Evolutionary conservation across 2,888 invertebrate species (phyloP).

Genomic region (Druceiella hillmani): DNA sequence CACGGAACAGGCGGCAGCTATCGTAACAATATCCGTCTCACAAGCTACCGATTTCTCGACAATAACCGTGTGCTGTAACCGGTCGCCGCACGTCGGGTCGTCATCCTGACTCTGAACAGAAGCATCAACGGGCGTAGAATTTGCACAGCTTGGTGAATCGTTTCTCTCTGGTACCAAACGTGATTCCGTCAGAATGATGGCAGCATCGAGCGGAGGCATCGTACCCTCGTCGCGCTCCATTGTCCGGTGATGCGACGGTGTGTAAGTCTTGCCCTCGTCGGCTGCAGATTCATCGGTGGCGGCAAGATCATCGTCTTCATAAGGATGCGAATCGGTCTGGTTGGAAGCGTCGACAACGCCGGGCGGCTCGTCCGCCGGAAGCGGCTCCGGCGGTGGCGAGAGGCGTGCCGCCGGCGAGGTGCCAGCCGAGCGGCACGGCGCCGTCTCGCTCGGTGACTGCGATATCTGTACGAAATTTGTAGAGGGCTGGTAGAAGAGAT

Average conservation of each 20-base stretch:
- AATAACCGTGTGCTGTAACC: no score
- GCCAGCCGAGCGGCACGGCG: conserved; percentile 49
- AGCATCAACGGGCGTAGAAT: conserved; percentile 20
- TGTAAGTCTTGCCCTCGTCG: conserved; percentile 44
- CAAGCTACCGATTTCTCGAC: no score
- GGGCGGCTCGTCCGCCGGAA: conserved; percentile 45
- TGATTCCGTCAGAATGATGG: no score
- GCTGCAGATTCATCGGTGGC: no score
- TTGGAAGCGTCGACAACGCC: conserved; percentile 72
- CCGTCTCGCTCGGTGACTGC: conserved; percentile 32
- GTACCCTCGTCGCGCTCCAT: no score
- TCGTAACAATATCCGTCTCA: no score
- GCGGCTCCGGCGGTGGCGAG: conserved; percentile 35
- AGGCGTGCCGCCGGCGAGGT: conserved; percentile 60
- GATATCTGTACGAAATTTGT: conserved; percentile 38
- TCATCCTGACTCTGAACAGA: no score
- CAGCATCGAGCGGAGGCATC: no score
- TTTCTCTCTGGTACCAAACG: conserved; percentile 22
- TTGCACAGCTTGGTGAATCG: conserved; percentile 28
- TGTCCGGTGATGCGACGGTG: no score
- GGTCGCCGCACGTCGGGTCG: no score
- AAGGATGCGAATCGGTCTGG: conserved; percentile 73
- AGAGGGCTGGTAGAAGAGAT: conserved; percentile 49
- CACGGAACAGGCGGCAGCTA: conserved; percentile 7
- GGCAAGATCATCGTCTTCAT: conserved; percentile 64